Percentiles rank a stretch among this genome's conserved stretches.
Conservation (phyloP, 2,113 vertebrate genomes). For the Pyxicephalus adspersus region DNA sequence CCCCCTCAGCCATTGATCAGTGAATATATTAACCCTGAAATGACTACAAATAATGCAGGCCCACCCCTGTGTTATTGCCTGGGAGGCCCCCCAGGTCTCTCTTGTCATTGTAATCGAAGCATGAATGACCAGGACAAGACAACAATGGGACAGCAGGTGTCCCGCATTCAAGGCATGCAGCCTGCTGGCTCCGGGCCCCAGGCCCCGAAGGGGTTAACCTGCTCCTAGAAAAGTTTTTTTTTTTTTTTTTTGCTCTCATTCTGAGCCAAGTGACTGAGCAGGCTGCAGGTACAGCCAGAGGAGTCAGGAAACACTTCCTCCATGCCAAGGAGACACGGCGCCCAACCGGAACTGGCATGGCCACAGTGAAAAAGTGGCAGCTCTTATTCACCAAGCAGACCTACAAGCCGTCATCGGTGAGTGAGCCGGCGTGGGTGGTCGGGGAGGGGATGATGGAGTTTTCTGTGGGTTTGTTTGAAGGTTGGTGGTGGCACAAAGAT, state of each 20-base stretch:
- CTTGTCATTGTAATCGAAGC: conserved; percentile 21
- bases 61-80: too few relatives aligned
- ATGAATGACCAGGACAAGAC: not conserved
- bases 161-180: not conserved
- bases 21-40: not conserved
- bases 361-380: conserved; percentile 36
- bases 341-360: not conserved
- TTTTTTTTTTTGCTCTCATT: not conserved
- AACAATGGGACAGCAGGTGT: conserved; percentile 36
- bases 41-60: too few relatives aligned
- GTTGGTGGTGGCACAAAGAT: not conserved
- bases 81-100: conserved; percentile 1
- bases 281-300: not conserved
- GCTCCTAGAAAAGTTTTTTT: too few relatives aligned
- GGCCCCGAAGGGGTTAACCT: conserved; percentile 10
- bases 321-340: not conserved
- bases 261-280: not conserved
- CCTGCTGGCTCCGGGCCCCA: not conserved
- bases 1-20: too few relatives aligned
- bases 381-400: conserved; percentile 32
- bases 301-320: not conserved
- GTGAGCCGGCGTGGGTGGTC: not conserved
- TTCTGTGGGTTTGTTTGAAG: not conserved
- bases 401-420: conserved; percentile 35
- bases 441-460: not conserved